phyloP scores from a whole-genome alignment of 2,113 vertebrate species.

The Chascanopsetta lugubris region DNA sequence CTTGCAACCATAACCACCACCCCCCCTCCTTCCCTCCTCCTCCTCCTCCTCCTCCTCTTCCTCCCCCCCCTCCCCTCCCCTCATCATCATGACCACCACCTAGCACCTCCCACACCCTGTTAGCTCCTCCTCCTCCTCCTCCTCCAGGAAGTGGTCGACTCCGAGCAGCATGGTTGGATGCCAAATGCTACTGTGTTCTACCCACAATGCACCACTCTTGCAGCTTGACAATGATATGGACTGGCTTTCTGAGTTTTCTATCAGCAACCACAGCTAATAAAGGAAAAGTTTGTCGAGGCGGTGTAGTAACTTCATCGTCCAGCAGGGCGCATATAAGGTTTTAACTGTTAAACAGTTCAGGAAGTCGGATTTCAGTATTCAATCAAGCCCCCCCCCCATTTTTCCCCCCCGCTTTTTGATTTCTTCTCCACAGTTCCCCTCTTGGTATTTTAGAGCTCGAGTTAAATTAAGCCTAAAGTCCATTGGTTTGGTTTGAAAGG shows the following conservation, averaged over 20 bases:
- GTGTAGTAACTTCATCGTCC: no score
- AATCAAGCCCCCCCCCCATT: not conserved
- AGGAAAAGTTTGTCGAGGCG: not conserved
- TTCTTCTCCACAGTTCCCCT: slow-evolving; percentile 34
- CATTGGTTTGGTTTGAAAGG: not conserved
- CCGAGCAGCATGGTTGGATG: slow-evolving; percentile 22
- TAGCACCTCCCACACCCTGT: slow-evolving; percentile 22
- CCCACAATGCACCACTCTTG: slow-evolving; percentile 41
- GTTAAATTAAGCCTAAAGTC: slow-evolving; percentile 25
- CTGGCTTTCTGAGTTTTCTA: not conserved
- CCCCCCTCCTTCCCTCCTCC: no score
- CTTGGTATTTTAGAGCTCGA: slow-evolving; percentile 26
- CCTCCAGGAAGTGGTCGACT: not conserved
- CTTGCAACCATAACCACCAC: no score
- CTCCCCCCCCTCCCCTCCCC: no score
- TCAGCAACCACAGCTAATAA: not conserved
- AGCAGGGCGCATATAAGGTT: not conserved
- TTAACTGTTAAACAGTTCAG: slow-evolving; percentile 29
- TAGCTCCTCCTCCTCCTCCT: slow-evolving; percentile 10
- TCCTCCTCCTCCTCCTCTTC: no score
- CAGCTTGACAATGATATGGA: slow-evolving; percentile 3
- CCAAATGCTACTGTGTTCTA: slow-evolving; percentile 32
- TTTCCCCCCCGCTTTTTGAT: slow-evolving; percentile 8
- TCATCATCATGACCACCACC: slow-evolving; percentile 1
- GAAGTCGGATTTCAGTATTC: slow-evolving; percentile 1